A percentile compares a stretch with the other conserved stretches of the same genome.
These are phyloP conservation scores for Cottus gobio DNA, from an alignment of 2,113 vertebrate genomes.

Conservation along the genomic window DNA sequence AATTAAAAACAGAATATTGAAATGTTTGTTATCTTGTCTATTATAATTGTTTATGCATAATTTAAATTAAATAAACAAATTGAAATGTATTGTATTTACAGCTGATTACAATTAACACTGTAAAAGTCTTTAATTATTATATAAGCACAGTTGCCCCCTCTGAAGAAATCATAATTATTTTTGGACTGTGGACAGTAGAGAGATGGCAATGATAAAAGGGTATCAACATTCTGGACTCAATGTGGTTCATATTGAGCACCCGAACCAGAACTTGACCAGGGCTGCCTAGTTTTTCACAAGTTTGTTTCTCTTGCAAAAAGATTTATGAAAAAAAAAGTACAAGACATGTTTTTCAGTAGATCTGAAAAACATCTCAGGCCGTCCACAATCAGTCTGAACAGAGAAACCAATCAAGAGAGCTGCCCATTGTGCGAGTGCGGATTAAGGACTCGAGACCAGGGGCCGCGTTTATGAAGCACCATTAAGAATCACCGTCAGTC, in stretches of 20 bases:
- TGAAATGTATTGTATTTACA: too few relatives aligned
- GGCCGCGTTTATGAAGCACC: not conserved
- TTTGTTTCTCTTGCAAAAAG: not conserved
- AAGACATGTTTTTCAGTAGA: not conserved
- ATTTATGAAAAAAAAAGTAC: not conserved
- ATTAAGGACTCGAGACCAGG: not conserved
- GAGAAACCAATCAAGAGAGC: slow-evolving; percentile 15
- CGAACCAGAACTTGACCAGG: not conserved
- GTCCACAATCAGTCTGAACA: not conserved
- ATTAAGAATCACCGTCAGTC: slow-evolving; percentile 11
- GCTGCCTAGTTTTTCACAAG: not conserved
- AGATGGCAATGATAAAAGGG: not conserved
- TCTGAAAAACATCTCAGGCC: not conserved
- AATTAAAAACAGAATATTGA: too few relatives aligned
- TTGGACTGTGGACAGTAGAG: not conserved
- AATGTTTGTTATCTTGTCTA: too few relatives aligned
- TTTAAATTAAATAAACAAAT: too few relatives aligned
- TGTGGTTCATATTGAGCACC: not conserved
- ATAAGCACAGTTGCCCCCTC: too few relatives aligned
- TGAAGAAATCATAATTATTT: not conserved
- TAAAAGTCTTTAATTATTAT: too few relatives aligned
- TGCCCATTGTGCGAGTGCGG: not conserved
- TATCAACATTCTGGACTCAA: not conserved
- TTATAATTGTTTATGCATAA: too few relatives aligned
- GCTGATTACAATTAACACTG: too few relatives aligned